phyloP scores from a whole-genome alignment of 1,140 invertebrate species.

The Anthonomus grandis region DNA sequence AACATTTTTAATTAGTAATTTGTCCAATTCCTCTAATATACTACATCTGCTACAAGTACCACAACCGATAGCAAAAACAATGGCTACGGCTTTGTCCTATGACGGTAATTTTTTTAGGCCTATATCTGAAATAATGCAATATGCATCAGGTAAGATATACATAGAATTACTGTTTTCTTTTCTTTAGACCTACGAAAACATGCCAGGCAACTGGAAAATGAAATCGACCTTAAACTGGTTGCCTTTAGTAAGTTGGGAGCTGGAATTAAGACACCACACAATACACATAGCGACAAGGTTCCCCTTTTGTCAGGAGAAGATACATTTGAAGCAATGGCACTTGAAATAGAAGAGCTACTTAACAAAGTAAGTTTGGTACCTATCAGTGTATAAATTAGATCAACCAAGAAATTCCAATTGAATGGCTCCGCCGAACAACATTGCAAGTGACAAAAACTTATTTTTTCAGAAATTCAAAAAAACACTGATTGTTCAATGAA shows the following conservation, averaged over 20 bases:
- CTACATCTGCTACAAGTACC: too few relatives aligned
- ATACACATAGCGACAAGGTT: slow-evolving; percentile 63
- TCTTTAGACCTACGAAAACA: slow-evolving; percentile 83
- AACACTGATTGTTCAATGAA: too few relatives aligned
- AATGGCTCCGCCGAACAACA: too few relatives aligned
- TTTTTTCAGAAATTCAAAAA: too few relatives aligned
- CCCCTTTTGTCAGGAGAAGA: slow-evolving; percentile 83
- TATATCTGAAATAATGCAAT: too few relatives aligned
- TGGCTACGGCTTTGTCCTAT: slow-evolving; percentile 37
- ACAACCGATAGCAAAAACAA: slow-evolving; percentile 24
- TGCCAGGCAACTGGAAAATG: slow-evolving; percentile 91
- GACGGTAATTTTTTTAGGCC: too few relatives aligned
- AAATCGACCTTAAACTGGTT: slow-evolving; percentile 93
- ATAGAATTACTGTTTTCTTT: neutral
- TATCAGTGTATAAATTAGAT: neutral
- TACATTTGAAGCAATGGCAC: slow-evolving; percentile 88
- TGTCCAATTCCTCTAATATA: too few relatives aligned
- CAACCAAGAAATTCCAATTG: too few relatives aligned
- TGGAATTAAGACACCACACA: slow-evolving; percentile 54
- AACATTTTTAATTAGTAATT: too few relatives aligned
- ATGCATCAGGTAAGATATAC: neutral
- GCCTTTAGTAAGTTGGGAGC: slow-evolving; percentile 93
- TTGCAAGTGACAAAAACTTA: too few relatives aligned
- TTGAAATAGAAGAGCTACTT: slow-evolving; percentile 87
- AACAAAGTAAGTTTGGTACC: slow-evolving; percentile 62